phyloP scores from a whole-genome alignment of 2,888 invertebrate species.

The Morpho deidamia region DNA sequence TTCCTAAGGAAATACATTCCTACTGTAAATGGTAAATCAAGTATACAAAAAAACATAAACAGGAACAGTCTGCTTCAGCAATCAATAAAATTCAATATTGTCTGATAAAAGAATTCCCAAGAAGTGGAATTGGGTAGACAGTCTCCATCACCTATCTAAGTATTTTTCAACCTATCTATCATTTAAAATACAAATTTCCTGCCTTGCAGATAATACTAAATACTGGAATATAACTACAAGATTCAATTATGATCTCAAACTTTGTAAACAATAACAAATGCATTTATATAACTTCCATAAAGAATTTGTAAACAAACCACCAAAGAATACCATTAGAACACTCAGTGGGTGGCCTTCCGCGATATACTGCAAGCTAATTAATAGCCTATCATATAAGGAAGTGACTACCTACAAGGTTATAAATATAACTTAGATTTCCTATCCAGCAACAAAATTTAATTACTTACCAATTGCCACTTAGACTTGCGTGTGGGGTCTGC shows the following conservation, averaged over 20 bases:
- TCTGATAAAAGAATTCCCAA: no score
- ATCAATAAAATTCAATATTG: no score
- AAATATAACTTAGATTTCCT: slow-evolving; percentile 31
- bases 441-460: slow-evolving; percentile 19
- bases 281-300: slow-evolving; percentile 1
- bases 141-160: no score
- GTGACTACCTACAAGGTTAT: slow-evolving; percentile 59
- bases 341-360: slow-evolving; percentile 58
- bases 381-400: slow-evolving; percentile 63
- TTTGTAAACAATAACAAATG: not conserved
- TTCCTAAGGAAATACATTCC: no score
- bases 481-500: slow-evolving; percentile 89
- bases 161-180: no score
- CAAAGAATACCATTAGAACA: slow-evolving; percentile 32
- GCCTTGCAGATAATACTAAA: no score
- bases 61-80: no score
- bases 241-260: not conserved
- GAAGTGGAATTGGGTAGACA: no score
- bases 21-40: no score
- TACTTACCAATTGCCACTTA: slow-evolving; percentile 91
- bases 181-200: no score
- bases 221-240: no score
- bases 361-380: slow-evolving; percentile 59
- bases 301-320: slow-evolving; percentile 36
- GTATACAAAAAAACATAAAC: no score